phyloP scores from a whole-genome alignment of 2,113 vertebrate genomes.

The Corynorhinus townsendii region DNA sequence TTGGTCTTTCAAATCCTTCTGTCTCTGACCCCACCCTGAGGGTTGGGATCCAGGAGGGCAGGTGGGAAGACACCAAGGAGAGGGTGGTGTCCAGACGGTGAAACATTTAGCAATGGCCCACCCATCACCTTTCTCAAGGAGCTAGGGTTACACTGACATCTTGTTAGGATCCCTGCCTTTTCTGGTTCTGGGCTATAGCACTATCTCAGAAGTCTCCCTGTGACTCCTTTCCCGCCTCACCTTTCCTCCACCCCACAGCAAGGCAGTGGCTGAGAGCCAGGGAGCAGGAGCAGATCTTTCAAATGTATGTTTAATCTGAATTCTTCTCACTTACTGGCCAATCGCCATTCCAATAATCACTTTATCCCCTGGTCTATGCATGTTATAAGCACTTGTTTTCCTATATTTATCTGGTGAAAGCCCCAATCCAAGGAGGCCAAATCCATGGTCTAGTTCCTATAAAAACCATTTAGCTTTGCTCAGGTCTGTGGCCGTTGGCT shows the following conservation, averaged over 20 bases:
- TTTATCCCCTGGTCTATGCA: background rate
- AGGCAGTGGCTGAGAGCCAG: background rate
- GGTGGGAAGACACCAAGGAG: background rate
- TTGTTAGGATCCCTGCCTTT: background rate
- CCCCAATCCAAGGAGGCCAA: background rate
- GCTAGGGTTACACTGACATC: background rate
- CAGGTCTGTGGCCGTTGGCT: background rate
- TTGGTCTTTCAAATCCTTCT: slow-evolving; percentile 39
- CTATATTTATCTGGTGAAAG: background rate
- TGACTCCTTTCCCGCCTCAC: background rate
- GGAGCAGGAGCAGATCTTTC: background rate
- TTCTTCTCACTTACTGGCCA: background rate
- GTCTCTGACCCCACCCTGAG: slow-evolving; percentile 41
- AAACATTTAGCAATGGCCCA: background rate
- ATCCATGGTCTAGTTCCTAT: background rate
- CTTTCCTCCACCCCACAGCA: no score
- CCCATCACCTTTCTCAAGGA: background rate
- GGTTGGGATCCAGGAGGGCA: background rate
- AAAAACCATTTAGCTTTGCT: background rate
- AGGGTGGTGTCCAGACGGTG: background rate
- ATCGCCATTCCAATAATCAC: background rate
- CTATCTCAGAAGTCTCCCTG: background rate
- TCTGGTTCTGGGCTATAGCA: background rate
- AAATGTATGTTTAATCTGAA: background rate
- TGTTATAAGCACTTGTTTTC: background rate